phyloP scores from a whole-genome alignment of 92 coral and sea anemone genomes.

The Galaxea fascicularis region DNA sequence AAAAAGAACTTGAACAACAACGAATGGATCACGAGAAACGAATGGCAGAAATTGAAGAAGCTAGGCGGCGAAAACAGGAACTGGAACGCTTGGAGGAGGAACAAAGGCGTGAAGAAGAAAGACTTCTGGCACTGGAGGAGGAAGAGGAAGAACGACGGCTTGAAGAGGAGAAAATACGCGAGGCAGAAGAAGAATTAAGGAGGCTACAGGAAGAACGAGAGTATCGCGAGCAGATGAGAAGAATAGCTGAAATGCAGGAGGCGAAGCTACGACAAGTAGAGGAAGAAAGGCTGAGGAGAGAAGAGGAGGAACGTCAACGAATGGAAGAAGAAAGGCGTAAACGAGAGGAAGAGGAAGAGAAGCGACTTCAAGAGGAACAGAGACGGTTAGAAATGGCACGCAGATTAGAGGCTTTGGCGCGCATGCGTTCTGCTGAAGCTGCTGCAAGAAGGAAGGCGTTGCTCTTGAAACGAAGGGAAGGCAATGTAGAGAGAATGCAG shows the following conservation, averaged over 20 bases:
- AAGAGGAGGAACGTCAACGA: slow-evolving; percentile 84
- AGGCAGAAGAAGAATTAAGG: slow-evolving; percentile 91
- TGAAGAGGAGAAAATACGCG: slow-evolving; percentile 91
- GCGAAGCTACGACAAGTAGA: slow-evolving; percentile 84
- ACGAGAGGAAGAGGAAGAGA: slow-evolving; percentile 75
- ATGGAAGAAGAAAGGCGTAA: slow-evolving; percentile 82
- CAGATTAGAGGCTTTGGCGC: slow-evolving; percentile 86
- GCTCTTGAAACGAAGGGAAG: slow-evolving; percentile 83
- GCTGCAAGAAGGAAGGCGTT: slow-evolving; percentile 83
- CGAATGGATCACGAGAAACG: slow-evolving; percentile 86
- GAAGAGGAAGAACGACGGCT: slow-evolving; percentile 88
- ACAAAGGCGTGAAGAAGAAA: slow-evolving; percentile 84
- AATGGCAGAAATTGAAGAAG: slow-evolving; percentile 82
- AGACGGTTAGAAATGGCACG: slow-evolving; percentile 86
- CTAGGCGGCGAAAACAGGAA: slow-evolving; percentile 82
- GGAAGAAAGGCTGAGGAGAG: slow-evolving; percentile 75
- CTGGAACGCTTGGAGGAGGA: slow-evolving; percentile 88
- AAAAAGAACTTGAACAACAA: slow-evolving; percentile 82
- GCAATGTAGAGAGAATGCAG: slow-evolving; percentile 79
- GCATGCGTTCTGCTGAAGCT: slow-evolving; percentile 89
- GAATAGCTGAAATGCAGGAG: slow-evolving; percentile 97
- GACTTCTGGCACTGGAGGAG: slow-evolving; percentile 71
- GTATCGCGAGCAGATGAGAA: slow-evolving; percentile 92
- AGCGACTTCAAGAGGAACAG: slow-evolving; percentile 76
- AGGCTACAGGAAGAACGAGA: slow-evolving; percentile 92